Base-by-base conservation (phyloP, 2,113 vertebrate species). In the Vireo altiloquus region DNA sequence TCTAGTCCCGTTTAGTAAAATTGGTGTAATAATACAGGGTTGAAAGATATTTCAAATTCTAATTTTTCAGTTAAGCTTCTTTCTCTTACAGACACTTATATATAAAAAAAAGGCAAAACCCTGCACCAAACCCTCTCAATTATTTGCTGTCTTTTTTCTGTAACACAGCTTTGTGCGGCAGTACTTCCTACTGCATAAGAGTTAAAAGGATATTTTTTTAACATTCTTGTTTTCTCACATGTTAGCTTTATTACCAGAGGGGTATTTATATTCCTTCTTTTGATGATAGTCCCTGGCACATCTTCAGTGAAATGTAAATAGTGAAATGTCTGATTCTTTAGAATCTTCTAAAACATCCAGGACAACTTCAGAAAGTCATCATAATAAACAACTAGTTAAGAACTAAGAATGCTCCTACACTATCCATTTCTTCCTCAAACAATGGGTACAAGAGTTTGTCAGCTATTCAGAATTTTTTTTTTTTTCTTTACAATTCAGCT, bases 21-120 rank as follows among this genome's bases (percentile, higher is more conserved):
- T 24, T 42, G 14, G 5, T 52, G 12, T 49, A 60, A 40, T 27
- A 35, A 78, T 28, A 60, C 3, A 3, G 23, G 0, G 0, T 11
- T 81, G 47, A 71, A 33, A 47, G 35, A 61, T 12, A 7, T 25
- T 12, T 57, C 9, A 91, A 83, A 54, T 77, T 35, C 17, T 65
- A 81, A 28, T 37, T 69, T 85, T 72, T 21, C 28, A 65, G 15
- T 37, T 78, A 66, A 71, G 17, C 24, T 35, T 60, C 21, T 61
- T 63, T 71, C 27, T n/a, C 6, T 50, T 47, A 35, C 16, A n/a
- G 8, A 25, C 2, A 22, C 7, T 42, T 9, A 19, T 50, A 19
- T 11, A 70, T 31, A 31, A 56, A 56, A 22, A 46, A 59, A 14
- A 30, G 0, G 5, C 27, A 3, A 44, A 21, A 10, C 9, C 9